Conservation (phyloP, 2,797 vertebrate genomes). For the Chanos chanos region DNA sequence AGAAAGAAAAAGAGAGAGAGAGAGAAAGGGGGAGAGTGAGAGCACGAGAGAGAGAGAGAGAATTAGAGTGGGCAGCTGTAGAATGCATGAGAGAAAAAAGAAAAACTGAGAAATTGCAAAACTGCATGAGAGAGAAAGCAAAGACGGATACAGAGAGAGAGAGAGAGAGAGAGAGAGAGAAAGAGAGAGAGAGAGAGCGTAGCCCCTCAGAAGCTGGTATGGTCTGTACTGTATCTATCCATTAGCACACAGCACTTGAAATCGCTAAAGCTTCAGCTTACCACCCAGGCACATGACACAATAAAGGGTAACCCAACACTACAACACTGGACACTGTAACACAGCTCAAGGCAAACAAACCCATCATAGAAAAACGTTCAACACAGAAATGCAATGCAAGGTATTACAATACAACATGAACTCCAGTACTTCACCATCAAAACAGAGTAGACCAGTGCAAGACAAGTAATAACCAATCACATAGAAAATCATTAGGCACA, state of each 20-base stretch:
- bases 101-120: neutral
- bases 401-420: constrained; percentile 19
- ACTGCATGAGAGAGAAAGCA: too few relatives aligned
- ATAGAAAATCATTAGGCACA: constrained; percentile 38
- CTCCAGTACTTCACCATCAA: too few relatives aligned
- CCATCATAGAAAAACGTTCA: too few relatives aligned
- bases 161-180: too few relatives aligned
- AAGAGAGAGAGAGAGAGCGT: neutral
- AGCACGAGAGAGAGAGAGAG: neutral
- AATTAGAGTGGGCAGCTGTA: neutral
- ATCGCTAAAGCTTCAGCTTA: too few relatives aligned
- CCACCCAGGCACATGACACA: too few relatives aligned
- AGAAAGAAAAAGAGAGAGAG: neutral
- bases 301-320: too few relatives aligned
- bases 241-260: too few relatives aligned
- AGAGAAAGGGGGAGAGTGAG: neutral
- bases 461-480: constrained; percentile 23
- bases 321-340: too few relatives aligned
- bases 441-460: neutral
- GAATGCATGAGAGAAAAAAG: neutral
- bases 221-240: too few relatives aligned
- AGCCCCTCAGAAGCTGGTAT: neutral
- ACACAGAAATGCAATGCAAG: too few relatives aligned
- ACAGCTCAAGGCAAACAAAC: too few relatives aligned
- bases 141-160: neutral